Percentiles rank a stretch among this genome's conserved stretches.
Evolutionary conservation across 2,888 invertebrate genomes (phyloP).

Genomic region (Gandaritis pyraliata): DNA sequence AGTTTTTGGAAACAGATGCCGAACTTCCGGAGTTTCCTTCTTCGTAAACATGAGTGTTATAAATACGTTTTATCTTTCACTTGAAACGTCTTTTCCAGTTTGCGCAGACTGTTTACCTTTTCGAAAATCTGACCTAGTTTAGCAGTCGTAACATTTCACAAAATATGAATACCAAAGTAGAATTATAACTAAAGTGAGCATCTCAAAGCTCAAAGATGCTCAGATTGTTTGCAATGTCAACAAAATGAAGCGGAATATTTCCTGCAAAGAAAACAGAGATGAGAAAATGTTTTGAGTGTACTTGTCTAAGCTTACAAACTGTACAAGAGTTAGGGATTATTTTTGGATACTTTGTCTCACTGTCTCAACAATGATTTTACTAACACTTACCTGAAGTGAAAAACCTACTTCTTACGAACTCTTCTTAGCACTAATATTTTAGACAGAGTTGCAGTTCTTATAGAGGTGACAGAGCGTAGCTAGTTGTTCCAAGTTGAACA

Average conservation of each 20-base stretch:
- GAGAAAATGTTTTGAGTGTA: constrained; percentile 36
- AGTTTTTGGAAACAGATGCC: no score
- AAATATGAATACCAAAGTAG: constrained; percentile 35
- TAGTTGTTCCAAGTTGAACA: constrained; percentile 5
- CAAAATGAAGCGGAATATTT: constrained; percentile 47
- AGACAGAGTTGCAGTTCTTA: neutral
- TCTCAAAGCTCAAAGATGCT: constrained; percentile 38
- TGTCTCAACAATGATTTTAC: neutral
- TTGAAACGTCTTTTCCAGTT: neutral
- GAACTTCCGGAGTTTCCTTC: no score
- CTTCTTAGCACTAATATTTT: no score
- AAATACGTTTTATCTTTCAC: no score
- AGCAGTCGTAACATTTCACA: constrained; percentile 3
- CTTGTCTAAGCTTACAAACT: constrained; percentile 22
- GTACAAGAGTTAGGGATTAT: constrained; percentile 10
- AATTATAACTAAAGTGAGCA: constrained; percentile 39
- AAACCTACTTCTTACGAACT: no score
- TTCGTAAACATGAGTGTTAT: no score
- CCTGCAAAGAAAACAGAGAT: constrained; percentile 46
- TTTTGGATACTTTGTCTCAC: neutral
- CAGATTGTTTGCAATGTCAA: constrained; percentile 51
- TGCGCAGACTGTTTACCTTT: neutral
- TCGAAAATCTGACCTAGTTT: constrained; percentile 1
- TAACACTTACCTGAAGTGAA: no score
- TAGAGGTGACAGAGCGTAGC: neutral